These are phyloP conservation scores for Osmerus eperlanus DNA, from an alignment of 2,113 vertebrate species.

Conservation along the genomic window DNA sequence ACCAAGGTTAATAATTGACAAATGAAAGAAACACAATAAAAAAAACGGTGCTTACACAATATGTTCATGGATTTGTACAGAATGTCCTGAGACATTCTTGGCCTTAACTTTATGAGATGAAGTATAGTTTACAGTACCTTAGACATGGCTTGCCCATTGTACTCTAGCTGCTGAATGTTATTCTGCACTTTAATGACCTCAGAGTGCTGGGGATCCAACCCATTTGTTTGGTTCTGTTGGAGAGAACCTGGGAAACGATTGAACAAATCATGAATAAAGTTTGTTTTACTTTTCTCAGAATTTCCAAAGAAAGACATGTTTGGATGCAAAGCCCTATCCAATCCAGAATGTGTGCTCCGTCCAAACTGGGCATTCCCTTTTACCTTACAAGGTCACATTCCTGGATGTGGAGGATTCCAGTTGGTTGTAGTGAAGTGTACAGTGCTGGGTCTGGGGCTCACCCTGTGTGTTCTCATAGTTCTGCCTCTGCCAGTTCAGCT, in stretches of 20 bases:
- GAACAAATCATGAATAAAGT: neutral
- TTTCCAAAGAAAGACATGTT: neutral
- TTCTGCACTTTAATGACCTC: slow-evolving; percentile 57
- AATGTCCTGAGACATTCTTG: no score
- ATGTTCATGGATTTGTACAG: no score
- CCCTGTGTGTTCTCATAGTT: slow-evolving; percentile 66
- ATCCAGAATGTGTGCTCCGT: neutral
- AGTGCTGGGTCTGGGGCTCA: slow-evolving; percentile 12
- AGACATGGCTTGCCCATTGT: slow-evolving; percentile 43
- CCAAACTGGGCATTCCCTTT: no score
- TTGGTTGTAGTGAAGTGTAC: neutral
- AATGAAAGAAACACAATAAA: neutral
- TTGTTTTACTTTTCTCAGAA: neutral
- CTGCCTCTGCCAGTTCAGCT: slow-evolving; percentile 72
- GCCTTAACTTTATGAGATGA: neutral
- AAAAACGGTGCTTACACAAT: neutral
- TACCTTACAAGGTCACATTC: neutral
- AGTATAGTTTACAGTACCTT: slow-evolving; percentile 47
- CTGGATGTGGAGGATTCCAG: neutral
- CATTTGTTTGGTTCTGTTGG: slow-evolving; percentile 40
- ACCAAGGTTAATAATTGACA: neutral
- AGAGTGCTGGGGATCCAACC: slow-evolving; percentile 38
- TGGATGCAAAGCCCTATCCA: neutral
- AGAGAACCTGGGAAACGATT: slow-evolving; percentile 40
- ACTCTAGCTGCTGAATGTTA: slow-evolving; percentile 62